Percentiles rank a stretch among this genome's conserved stretches.
Evolutionary conservation across 2,113 vertebrate genomes (phyloP).

Genomic region (Mastomys coucha): DNA sequence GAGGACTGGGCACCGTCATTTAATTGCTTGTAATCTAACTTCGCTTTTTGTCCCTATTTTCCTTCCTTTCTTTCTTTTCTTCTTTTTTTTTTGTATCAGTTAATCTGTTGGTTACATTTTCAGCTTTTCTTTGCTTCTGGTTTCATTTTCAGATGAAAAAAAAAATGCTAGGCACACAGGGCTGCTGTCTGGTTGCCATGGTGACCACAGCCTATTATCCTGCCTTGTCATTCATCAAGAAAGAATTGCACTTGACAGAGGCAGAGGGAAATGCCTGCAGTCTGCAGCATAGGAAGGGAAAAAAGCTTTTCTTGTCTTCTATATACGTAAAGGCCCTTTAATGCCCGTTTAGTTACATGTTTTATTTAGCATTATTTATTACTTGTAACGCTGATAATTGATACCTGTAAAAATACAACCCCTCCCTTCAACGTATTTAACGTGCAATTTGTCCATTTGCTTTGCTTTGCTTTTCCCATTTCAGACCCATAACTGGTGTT

Average conservation of each 20-base stretch:
- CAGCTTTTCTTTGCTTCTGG: conserved; percentile 92
- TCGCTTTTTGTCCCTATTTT: conserved; percentile 76
- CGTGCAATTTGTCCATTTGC: conserved; percentile 78
- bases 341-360: conserved; percentile 87
- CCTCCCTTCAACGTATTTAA: conserved; percentile 81
- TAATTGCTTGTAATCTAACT: conserved; percentile 87
- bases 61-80: conserved; percentile 57
- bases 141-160: conserved; percentile 95
- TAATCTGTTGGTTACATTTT: conserved; percentile 90
- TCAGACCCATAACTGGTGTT: conserved; percentile 32
- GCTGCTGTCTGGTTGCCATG: conserved; percentile 97
- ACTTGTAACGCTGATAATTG: conserved; percentile 81
- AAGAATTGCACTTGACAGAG: conserved; percentile 95
- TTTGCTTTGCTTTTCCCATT: conserved; percentile 74
- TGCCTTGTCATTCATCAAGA: conserved; percentile 99
- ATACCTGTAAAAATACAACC: conserved; percentile 79
- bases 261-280: conserved; percentile 90
- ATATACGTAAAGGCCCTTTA: conserved; percentile 87
- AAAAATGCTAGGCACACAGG: conserved; percentile 93
- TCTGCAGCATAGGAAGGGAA: conserved; percentile 81
- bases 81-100: conserved; percentile 78
- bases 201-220: conserved; percentile 97
- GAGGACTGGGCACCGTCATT: conserved; percentile 77
- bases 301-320: conserved; percentile 87
- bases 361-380: conserved; percentile 87